phyloP scores from a whole-genome alignment of 2,113 vertebrate genomes.

The Eulacestoma nigropectus region DNA sequence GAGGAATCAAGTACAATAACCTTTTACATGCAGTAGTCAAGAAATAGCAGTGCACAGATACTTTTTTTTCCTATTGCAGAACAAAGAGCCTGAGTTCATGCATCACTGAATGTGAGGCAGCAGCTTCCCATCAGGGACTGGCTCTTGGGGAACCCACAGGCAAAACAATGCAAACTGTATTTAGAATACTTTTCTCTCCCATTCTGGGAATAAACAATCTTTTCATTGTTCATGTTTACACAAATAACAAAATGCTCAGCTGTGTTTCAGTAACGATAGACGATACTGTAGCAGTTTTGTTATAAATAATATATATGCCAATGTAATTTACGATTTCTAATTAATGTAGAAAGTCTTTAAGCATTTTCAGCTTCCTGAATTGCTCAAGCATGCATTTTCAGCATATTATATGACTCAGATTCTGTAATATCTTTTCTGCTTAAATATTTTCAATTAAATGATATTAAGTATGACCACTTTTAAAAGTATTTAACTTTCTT shows the following conservation, averaged over 20 bases:
- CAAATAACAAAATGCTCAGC: conserved; percentile 54
- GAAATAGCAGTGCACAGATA: not conserved
- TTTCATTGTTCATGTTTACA: conserved; percentile 57
- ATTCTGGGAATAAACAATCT: conserved; percentile 33
- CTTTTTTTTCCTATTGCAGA: not conserved
- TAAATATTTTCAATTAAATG: conserved; percentile 6
- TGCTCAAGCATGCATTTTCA: not conserved
- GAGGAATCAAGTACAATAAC: conserved; percentile 42
- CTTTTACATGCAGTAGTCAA: not conserved
- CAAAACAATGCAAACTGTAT: conserved; percentile 39
- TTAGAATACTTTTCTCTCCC: conserved; percentile 9
- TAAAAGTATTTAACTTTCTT: not conserved
- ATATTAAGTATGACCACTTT: not conserved
- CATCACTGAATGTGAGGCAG: not conserved
- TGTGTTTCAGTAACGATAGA: not conserved
- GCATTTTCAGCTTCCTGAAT: not conserved
- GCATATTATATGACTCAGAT: not conserved
- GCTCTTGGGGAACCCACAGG: conserved; percentile 33
- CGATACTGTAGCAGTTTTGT: not conserved
- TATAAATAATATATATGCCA: conserved; percentile 46
- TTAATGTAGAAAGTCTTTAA: conserved; percentile 19
- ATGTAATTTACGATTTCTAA: conserved; percentile 3
- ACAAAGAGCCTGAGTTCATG: conserved; percentile 26
- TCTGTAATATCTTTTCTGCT: not conserved
- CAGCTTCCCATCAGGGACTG: conserved; percentile 6